Conservation (phyloP, 2,113 vertebrate species). For the Monarcha castaneiventris region DNA sequence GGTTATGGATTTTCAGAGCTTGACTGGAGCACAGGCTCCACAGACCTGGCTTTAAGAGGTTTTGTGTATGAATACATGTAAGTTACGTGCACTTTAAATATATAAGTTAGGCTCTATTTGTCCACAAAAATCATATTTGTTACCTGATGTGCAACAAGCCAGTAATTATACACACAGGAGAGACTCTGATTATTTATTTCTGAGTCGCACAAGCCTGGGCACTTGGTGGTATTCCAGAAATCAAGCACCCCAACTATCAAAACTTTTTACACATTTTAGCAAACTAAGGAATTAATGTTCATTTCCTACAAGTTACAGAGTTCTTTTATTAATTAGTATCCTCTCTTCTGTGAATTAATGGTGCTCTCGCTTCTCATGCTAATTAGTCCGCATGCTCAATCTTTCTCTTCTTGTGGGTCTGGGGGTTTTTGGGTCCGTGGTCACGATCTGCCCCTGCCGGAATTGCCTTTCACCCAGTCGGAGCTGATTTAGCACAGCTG, state of each 20-base stretch:
- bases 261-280: not conserved
- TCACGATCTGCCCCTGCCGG: too few relatives aligned
- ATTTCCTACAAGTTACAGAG: not conserved
- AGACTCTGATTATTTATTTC: not conserved
- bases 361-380: not conserved
- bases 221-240: not conserved
- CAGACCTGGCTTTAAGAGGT: not conserved
- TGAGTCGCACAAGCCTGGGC: not conserved
- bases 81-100: not conserved
- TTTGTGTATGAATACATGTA: not conserved
- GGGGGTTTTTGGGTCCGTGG: not conserved
- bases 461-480: not conserved
- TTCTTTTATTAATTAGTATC: not conserved
- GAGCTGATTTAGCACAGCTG: too few relatives aligned
- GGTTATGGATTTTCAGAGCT: not conserved
- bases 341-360: not conserved
- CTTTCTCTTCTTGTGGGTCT: not conserved
- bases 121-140: not conserved
- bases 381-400: not conserved
- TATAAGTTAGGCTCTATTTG: not conserved
- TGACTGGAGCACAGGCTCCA: not conserved
- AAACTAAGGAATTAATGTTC: not conserved
- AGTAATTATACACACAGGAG: not conserved
- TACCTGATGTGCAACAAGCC: not conserved
- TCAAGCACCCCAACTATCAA: not conserved